Base-by-base conservation (phyloP, 2,113 vertebrate genomes). In the Salvelinus namaycush region DNA sequence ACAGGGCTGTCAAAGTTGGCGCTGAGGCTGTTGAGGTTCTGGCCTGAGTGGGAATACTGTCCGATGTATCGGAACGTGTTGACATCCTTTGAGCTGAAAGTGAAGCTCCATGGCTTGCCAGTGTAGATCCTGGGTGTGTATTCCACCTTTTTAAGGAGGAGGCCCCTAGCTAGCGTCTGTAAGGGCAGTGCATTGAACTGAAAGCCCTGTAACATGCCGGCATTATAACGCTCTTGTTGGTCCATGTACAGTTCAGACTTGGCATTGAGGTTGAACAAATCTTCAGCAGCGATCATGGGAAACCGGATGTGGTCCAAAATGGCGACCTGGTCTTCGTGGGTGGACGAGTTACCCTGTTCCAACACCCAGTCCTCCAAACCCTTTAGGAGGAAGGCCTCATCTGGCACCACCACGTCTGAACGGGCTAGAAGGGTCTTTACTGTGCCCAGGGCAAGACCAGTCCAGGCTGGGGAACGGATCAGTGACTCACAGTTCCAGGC, bases 71-170 rank as follows among this genome's bases (percentile, higher is more conserved):
- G 71, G 66, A 64, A 78, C 31, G 16, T 1, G 26, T 67, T 5
- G 44, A 76, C 0, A 1, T n/a, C 51, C 12, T 75, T 60, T 1
- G 48, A 13, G 22, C 11, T 83, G 20, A 90, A 22, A 0, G 20
- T 31, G 12, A 68, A 65, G 48, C 90, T 91, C 93, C 93, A 94
- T 1, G 87, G 81, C 1, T 20, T 14, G 0, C 81, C 79, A 6
- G 57, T 91, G 75, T 92, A 94, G 4, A 93, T 81, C 60, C 92
- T 88, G 31, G 92, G 77, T 59, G 6, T 78, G 81, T 83, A 91
- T 18, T 62, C 1, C 1, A 76, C 72, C 16, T 73, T 11, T 0
- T 81, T 14, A 20, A 51, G 34, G 31, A 29, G 64, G 76, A 76
- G 29, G 76, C 72, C 62, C 81, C 76, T 74, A 78, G 77, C 27